Conservation (phyloP, 2,888 invertebrate genomes). For the Allophyes oxyacanthae region DNA sequence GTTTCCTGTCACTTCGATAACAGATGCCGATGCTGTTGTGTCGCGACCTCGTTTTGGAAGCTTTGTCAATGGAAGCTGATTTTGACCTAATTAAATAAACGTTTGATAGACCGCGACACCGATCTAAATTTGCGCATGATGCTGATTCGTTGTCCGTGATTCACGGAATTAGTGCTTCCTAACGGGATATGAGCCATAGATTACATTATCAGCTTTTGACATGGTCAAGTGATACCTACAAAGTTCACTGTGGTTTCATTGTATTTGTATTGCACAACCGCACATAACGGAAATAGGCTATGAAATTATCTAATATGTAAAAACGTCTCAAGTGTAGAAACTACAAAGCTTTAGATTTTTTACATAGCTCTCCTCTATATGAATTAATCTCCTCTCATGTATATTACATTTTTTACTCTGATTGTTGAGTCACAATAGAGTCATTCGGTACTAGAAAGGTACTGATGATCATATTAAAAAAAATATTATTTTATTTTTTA, state of each 20-base stretch:
- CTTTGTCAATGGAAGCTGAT: conserved; percentile 86
- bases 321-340: background rate
- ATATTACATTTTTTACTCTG: too few relatives aligned
- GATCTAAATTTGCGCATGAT: conserved; percentile 61
- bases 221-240: conserved; percentile 46
- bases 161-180: conserved; percentile 54
- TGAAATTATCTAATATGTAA: conserved; percentile 6
- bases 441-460: too few relatives aligned
- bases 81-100: conserved; percentile 82
- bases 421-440: too few relatives aligned
- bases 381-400: too few relatives aligned
- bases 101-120: conserved; percentile 63
- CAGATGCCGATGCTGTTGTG: conserved; percentile 76
- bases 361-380: too few relatives aligned
- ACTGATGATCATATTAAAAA: too few relatives aligned
- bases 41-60: conserved; percentile 83
- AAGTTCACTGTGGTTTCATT: conserved; percentile 10
- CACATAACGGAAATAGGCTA: conserved; percentile 3
- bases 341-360: too few relatives aligned
- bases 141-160: conserved; percentile 52
- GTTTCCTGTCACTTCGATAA: conserved; percentile 84
- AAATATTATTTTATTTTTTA: too few relatives aligned
- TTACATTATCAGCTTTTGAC: conserved; percentile 48
- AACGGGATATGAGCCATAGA: conserved; percentile 56
- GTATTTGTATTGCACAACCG: conserved; percentile 3